Percentiles rank a stretch among this genome's conserved stretches.
Conservation (phyloP, 2,888 invertebrate species). For the Muscina levida region DNA sequence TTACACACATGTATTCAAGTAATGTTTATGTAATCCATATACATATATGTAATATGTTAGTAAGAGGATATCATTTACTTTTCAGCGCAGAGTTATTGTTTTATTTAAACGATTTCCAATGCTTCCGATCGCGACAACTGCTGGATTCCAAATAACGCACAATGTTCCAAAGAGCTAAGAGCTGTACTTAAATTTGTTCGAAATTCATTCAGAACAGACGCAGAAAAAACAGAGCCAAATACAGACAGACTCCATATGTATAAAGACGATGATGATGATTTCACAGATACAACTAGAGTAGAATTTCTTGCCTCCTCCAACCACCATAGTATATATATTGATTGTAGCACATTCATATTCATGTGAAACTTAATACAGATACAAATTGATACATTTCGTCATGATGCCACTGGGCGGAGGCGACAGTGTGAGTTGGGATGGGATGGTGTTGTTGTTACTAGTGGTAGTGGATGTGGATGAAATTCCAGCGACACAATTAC, state of each 20-base stretch:
- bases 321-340: conserved; percentile 58
- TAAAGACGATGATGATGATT: conserved; percentile 53
- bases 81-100: conserved; percentile 64
- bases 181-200: conserved; percentile 69
- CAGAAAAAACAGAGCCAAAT: conserved; percentile 14
- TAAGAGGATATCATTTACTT: conserved; percentile 67
- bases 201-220: conserved; percentile 58
- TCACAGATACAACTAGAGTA: conserved; percentile 21
- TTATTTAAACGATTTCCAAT: conserved; percentile 70
- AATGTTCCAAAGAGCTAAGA: conserved; percentile 66
- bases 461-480: conserved; percentile 28
- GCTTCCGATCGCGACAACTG: conserved; percentile 79
- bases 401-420: conserved; percentile 14
- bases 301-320: neutral
- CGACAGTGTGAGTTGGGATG: conserved; percentile 35
- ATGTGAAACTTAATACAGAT: conserved; percentile 48
- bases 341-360: conserved; percentile 54
- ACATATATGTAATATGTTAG: neutral
- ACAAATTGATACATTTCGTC: conserved; percentile 40
- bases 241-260: conserved; percentile 46
- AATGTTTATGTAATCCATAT: conserved; percentile 7
- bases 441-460: conserved; percentile 29
- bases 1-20: neutral
- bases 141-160: conserved; percentile 79
- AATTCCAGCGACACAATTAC: conserved; percentile 41